Evolutionary conservation across 1,140 invertebrate genomes (phyloP).

Genomic region (Homarus americanus): DNA sequence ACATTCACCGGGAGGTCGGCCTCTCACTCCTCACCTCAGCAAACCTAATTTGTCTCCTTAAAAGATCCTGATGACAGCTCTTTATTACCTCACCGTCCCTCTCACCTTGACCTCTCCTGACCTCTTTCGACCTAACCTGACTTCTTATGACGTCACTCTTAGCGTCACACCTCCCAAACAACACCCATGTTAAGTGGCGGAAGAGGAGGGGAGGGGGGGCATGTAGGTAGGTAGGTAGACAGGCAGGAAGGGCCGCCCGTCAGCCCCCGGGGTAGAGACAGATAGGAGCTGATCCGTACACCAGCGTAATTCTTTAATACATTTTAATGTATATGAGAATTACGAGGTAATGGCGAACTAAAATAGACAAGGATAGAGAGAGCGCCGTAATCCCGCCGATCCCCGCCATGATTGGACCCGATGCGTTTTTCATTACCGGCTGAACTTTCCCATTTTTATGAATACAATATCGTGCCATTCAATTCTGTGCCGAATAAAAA

Average conservation of each 20-base stretch:
- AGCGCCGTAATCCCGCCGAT: constrained; percentile 48
- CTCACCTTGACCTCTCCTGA: no score
- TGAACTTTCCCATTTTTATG: constrained; percentile 53
- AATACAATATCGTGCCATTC: constrained; percentile 55
- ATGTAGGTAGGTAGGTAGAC: neutral
- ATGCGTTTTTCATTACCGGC: constrained; percentile 53
- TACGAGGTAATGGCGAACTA: constrained; percentile 48
- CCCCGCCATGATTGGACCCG: constrained; percentile 54
- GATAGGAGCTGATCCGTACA: neutral
- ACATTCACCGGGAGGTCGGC: no score
- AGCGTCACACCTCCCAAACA: no score
- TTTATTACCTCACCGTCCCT: no score
- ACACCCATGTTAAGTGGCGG: no score
- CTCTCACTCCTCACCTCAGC: no score
- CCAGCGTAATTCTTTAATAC: constrained; percentile 61
- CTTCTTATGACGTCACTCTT: no score
- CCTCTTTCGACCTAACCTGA: no score
- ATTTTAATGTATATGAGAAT: constrained; percentile 61
- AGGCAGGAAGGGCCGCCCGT: neutral
- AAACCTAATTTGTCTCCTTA: no score
- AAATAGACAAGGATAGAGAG: constrained; percentile 6
- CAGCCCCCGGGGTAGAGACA: neutral
- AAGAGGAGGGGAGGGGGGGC: no score
- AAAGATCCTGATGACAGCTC: no score
- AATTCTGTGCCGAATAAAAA: neutral